These are phyloP conservation scores for Acanthosepion lycidas DNA, from an alignment of 2,888 invertebrate genomes.

Conservation along the genomic window DNA sequence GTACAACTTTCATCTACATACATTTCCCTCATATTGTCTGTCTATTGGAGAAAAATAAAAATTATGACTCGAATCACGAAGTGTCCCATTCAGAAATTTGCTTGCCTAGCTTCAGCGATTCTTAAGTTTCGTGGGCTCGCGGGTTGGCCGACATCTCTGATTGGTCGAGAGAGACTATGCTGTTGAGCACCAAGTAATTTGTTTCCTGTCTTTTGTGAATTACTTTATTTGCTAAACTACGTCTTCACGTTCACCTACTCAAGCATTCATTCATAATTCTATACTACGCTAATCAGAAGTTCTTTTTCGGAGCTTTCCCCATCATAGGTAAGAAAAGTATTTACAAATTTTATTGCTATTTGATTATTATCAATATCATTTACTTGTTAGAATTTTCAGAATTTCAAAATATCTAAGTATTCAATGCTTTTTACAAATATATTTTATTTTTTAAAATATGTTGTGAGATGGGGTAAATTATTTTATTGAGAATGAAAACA, in stretches of 20 bases:
- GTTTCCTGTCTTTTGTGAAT: slow-evolving; percentile 33
- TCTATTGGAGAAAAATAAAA: background rate
- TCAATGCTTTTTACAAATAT: background rate
- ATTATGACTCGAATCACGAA: background rate
- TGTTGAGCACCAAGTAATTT: background rate
- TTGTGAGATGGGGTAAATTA: background rate
- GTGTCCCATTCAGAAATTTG: background rate
- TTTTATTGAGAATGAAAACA: background rate
- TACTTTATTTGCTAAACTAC: background rate
- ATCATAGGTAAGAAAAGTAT: slow-evolving; percentile 23
- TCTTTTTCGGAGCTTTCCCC: background rate
- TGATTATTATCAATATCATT: background rate
- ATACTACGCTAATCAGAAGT: slow-evolving; percentile 8
- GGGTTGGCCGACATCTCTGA: background rate
- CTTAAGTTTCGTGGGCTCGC: background rate
- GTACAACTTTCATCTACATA: background rate
- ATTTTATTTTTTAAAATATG: background rate
- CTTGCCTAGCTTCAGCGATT: background rate
- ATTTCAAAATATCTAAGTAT: background rate
- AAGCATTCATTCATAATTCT: slow-evolving; percentile 22
- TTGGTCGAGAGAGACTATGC: background rate
- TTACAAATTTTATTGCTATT: background rate
- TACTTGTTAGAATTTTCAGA: background rate
- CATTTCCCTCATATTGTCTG: background rate
- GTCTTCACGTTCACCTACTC: slow-evolving; percentile 17